phyloP scores from a whole-genome alignment of 2,113 vertebrate species.

The Protobothrops flavoviridis region DNA sequence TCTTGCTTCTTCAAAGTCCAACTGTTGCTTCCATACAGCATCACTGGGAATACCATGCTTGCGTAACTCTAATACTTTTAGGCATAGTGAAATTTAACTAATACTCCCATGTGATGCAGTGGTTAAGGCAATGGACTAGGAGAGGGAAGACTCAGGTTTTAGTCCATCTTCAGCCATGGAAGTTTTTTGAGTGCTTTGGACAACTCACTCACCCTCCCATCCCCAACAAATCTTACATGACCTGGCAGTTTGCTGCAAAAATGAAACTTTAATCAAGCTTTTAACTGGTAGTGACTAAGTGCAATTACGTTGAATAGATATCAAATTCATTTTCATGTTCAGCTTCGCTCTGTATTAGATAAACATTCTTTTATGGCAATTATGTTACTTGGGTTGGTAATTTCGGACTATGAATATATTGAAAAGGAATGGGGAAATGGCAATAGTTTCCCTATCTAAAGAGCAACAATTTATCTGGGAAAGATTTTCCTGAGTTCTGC shows the following conservation, averaged over 20 bases:
- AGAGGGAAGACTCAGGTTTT: no score
- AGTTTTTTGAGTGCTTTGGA: no score
- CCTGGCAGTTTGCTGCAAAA: not conserved
- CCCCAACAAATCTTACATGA: not conserved
- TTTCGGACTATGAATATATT: not conserved
- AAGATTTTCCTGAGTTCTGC: not conserved
- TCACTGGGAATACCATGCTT: no score
- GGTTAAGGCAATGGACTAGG: no score
- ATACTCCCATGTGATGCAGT: no score
- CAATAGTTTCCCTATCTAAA: not conserved
- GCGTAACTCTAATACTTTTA: no score
- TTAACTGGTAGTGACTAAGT: not conserved
- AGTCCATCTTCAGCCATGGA: no score
- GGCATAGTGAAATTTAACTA: no score
- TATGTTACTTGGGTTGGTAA: not conserved
- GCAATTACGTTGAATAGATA: not conserved
- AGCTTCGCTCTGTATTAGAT: not conserved
- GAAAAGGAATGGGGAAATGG: not conserved
- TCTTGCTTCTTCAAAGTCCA: no score
- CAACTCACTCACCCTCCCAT: not conserved
- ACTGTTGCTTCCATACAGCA: no score
- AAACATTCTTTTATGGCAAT: not conserved
- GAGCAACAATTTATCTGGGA: not conserved
- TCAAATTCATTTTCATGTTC: not conserved
- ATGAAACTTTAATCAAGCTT: not conserved